These are phyloP conservation scores for Drosophila nigritarsus DNA, from an alignment of 2,888 invertebrate species.

Conservation along the genomic window DNA sequence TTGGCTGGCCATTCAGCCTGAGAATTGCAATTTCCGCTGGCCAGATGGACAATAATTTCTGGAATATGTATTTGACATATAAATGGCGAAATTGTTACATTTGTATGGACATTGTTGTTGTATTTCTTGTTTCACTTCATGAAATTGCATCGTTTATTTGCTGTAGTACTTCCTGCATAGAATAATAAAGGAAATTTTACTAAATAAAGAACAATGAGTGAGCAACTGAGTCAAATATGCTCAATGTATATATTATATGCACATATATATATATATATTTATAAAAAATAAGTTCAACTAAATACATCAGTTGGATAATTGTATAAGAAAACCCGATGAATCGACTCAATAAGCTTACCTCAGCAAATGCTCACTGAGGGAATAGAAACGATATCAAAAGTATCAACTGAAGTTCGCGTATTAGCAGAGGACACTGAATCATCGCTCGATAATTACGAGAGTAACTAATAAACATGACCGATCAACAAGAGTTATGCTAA, in stretches of 20 bases:
- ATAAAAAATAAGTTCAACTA: neutral
- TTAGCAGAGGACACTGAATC: neutral
- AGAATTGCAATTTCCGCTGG: slow-evolving; percentile 36
- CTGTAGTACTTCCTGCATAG: neutral
- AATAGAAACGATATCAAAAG: neutral
- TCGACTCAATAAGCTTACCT: neutral
- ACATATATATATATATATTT: neutral
- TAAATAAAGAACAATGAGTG: neutral
- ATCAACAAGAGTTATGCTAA: too few species aligned
- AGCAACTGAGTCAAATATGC: neutral
- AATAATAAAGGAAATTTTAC: neutral
- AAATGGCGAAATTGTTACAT: neutral
- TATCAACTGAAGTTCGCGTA: neutral
- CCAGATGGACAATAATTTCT: slow-evolving; percentile 38
- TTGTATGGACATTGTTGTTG: neutral
- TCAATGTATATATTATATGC: too few species aligned
- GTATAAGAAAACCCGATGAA: too few species aligned
- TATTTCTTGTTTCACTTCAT: neutral
- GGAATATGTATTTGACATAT: neutral
- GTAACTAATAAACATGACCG: too few species aligned
- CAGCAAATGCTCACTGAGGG: neutral
- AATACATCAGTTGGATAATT: neutral
- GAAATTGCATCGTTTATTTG: neutral
- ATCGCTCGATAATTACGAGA: neutral
- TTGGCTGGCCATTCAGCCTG: slow-evolving; percentile 51